Evolutionary conservation across 92 coral and sea anemone species (phyloP).

Genomic region (Heliopora coerulea): DNA sequence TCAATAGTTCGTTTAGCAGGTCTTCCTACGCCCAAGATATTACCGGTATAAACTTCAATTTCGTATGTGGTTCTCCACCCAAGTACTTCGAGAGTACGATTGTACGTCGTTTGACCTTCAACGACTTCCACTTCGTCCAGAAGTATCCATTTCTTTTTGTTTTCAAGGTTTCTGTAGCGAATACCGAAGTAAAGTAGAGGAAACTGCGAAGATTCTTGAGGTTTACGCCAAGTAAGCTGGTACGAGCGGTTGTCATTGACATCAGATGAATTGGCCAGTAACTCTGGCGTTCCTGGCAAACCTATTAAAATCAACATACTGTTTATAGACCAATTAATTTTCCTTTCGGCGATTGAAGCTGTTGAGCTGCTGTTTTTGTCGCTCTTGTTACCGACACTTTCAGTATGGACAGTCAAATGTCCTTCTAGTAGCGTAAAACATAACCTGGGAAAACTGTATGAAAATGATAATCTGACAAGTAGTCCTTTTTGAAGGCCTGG

Average conservation of each 20-base stretch:
- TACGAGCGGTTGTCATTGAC: not conserved
- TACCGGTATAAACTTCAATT: conserved; percentile 17
- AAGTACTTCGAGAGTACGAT: not conserved
- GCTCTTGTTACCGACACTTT: too few relatives aligned
- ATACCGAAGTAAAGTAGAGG: conserved; percentile 2
- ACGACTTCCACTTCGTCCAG: not conserved
- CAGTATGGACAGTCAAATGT: too few relatives aligned
- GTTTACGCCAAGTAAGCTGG: not conserved
- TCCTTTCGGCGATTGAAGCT: too few relatives aligned
- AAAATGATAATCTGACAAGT: too few relatives aligned
- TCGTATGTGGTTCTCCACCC: not conserved
- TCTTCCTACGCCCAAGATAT: not conserved
- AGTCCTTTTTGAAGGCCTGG: too few relatives aligned
- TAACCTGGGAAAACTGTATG: too few relatives aligned
- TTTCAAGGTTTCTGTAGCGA: not conserved
- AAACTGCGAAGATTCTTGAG: not conserved
- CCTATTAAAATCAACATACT: not conserved
- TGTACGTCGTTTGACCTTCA: not conserved
- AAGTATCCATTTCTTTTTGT: not conserved
- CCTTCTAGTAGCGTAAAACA: too few relatives aligned
- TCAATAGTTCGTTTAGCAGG: not conserved
- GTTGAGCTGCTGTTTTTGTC: too few relatives aligned
- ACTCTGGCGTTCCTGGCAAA: not conserved
- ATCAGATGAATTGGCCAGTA: not conserved
- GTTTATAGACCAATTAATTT: too few relatives aligned